Conservation (phyloP, 2,113 vertebrate genomes). For the Marcusenius ussheri region DNA sequence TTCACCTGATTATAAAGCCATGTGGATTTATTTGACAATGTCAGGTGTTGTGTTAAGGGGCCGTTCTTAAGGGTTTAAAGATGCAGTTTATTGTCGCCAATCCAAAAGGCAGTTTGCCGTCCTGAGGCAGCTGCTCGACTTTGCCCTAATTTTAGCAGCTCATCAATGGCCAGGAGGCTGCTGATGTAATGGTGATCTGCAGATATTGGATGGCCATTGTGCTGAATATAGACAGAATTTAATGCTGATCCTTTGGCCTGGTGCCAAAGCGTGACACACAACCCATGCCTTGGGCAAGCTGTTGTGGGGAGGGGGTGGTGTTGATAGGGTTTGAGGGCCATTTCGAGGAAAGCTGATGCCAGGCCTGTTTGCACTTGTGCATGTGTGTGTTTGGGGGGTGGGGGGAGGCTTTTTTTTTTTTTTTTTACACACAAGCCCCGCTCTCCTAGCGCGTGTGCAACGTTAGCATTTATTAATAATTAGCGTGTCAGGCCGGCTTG, state of each 20-base stretch:
- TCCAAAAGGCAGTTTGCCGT: slow-evolving; percentile 42
- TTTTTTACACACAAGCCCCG: background rate
- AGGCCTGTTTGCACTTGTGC: background rate
- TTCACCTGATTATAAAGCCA: background rate
- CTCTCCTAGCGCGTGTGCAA: background rate
- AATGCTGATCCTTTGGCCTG: slow-evolving; percentile 67
- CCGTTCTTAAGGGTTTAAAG: background rate
- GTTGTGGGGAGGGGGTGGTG: slow-evolving; percentile 39
- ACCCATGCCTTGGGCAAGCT: slow-evolving; percentile 44
- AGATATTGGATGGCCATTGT: slow-evolving; percentile 65
- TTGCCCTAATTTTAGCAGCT: slow-evolving; percentile 75
- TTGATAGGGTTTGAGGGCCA: background rate
- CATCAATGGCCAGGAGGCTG: slow-evolving; percentile 62
- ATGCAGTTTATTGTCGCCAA: background rate
- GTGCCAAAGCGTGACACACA: slow-evolving; percentile 55
- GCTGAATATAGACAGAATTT: slow-evolving; percentile 69
- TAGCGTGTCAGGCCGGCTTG: background rate
- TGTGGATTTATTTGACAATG: background rate
- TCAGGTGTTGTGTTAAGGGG: background rate
- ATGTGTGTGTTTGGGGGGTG: background rate
- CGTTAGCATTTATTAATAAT: background rate
- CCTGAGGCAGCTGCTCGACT: slow-evolving; percentile 58
- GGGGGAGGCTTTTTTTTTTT: background rate
- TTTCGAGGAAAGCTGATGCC: background rate
- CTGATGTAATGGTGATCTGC: slow-evolving; percentile 69